These are phyloP conservation scores for Diarsia brunnea DNA, from an alignment of 2,888 invertebrate genomes.

Conservation along the genomic window DNA sequence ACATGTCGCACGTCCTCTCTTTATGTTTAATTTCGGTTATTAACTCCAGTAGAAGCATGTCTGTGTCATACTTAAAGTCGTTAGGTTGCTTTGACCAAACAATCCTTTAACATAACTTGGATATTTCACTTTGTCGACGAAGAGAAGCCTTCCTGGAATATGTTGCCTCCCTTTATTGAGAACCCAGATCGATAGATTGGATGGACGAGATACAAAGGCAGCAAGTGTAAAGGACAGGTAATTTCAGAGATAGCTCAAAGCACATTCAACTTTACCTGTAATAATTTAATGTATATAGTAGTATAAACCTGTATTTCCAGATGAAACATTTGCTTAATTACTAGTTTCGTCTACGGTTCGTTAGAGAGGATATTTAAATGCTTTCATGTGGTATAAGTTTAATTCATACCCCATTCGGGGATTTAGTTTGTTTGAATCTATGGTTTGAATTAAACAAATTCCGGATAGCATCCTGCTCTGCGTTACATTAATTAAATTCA, in stretches of 20 bases:
- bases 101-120: slow-evolving; percentile 15
- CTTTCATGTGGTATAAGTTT: slow-evolving; percentile 20
- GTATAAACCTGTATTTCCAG: background rate
- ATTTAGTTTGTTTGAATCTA: slow-evolving; percentile 19
- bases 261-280: slow-evolving; percentile 15
- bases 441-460: background rate
- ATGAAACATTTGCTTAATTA: slow-evolving; percentile 8
- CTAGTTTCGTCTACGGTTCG: background rate
- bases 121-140: slow-evolving; percentile 36
- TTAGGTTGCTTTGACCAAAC: slow-evolving; percentile 10
- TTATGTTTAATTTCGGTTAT: background rate
- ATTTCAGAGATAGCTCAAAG: slow-evolving; percentile 28
- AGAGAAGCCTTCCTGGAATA: slow-evolving; percentile 11
- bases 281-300: slow-evolving; percentile 12
- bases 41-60: background rate
- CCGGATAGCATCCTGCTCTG: background rate
- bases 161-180: slow-evolving; percentile 43
- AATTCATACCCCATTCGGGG: slow-evolving; percentile 28
- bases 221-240: slow-evolving; percentile 41
- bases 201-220: slow-evolving; percentile 46
- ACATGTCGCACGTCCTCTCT: background rate
- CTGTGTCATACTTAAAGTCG: slow-evolving; percentile 6
- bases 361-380: background rate
- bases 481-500: slow-evolving; percentile 29
- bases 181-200: slow-evolving; percentile 44